Conservation (phyloP, 1,140 invertebrate genomes). For the Trichonephila inaurata region DNA sequence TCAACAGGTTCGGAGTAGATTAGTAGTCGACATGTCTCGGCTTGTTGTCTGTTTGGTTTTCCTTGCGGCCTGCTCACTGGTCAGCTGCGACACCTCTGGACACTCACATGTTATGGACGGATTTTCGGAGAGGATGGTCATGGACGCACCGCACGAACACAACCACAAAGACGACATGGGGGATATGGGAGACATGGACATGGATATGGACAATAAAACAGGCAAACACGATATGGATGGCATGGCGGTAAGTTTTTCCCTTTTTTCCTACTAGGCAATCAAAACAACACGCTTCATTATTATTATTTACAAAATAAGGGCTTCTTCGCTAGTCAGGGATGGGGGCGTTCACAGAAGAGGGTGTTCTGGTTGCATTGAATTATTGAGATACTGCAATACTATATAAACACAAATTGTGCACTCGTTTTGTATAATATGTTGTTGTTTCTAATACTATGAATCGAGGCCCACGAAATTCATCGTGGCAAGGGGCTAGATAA, state of each 20-base stretch:
- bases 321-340: no score
- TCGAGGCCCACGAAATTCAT: no score
- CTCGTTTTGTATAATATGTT: no score
- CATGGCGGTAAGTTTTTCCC: neutral
- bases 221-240: neutral
- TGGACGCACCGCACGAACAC: conserved; percentile 4
- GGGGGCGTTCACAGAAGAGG: no score
- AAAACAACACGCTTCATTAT: no score
- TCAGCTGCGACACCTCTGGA: no score
- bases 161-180: neutral
- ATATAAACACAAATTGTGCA: no score
- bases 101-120: neutral
- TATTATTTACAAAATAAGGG: no score
- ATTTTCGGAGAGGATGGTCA: conserved; percentile 1
- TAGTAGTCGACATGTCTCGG: neutral
- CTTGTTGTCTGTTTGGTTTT: neutral
- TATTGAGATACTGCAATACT: no score
- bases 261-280: neutral
- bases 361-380: no score
- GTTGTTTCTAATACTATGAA: no score
- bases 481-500: no score
- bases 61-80: neutral
- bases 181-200: neutral
- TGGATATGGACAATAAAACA: neutral
- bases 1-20: neutral